Evolutionary conservation across 1,140 invertebrate species (phyloP).

Genomic region (Ceratina calcarata): DNA sequence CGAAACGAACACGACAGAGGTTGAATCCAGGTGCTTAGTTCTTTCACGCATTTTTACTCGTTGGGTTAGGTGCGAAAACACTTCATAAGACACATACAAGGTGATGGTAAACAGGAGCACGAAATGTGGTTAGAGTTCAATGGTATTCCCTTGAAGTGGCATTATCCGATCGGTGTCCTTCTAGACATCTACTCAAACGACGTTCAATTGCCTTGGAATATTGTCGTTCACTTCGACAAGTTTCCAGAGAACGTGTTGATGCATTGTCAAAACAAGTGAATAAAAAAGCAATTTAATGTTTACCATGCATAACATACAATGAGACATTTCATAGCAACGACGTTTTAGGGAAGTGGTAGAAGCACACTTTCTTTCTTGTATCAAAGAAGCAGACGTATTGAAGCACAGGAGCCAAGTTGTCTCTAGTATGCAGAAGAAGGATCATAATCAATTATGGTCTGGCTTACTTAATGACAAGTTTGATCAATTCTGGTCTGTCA

Average conservation of each 20-base stretch:
- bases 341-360: slow-evolving; percentile 93
- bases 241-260: slow-evolving; percentile 91
- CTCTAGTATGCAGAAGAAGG: slow-evolving; percentile 97
- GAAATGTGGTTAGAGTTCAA: slow-evolving; percentile 98
- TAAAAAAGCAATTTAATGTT: slow-evolving; percentile 20
- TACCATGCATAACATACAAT: not conserved
- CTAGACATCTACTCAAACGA: slow-evolving; percentile 91
- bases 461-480: slow-evolving; percentile 98
- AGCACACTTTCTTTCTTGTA: slow-evolving; percentile 94
- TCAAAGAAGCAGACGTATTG: slow-evolving; percentile 98
- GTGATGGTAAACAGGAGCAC: slow-evolving; percentile 89
- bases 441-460: slow-evolving; percentile 97
- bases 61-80: slow-evolving; percentile 90
- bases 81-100: slow-evolving; percentile 90
- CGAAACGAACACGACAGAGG: too few species aligned
- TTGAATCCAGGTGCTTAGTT: too few species aligned
- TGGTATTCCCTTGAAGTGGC: slow-evolving; percentile 95
- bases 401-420: slow-evolving; percentile 96
- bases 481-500: slow-evolving; percentile 99
- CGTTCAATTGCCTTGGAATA: slow-evolving; percentile 92
- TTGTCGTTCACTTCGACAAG: slow-evolving; percentile 97
- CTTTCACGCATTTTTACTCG: too few species aligned
- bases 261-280: slow-evolving; percentile 88
- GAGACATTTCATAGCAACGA: not conserved
- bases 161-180: slow-evolving; percentile 97